These are phyloP conservation scores for Stomatorhinus walkeri DNA, from an alignment of 2,797 vertebrate species.

Conservation along the genomic window DNA sequence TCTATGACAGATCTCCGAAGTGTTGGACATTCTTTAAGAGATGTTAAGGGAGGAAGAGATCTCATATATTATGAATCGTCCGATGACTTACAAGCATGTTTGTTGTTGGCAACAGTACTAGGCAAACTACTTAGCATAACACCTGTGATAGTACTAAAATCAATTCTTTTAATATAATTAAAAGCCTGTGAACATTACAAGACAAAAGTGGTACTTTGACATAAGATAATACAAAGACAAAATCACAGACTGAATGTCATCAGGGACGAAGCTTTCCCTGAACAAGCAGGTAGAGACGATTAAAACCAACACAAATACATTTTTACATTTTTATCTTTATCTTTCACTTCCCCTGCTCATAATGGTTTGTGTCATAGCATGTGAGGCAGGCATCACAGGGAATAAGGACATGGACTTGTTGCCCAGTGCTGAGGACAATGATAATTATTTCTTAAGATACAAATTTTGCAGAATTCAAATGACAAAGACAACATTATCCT, in stretches of 20 bases:
- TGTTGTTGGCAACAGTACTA: background rate
- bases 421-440: background rate
- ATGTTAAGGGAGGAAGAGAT: background rate
- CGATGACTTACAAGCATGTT: background rate
- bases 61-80: background rate
- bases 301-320: background rate
- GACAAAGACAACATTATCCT: background rate
- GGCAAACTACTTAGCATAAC: background rate
- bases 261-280: background rate
- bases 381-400: background rate
- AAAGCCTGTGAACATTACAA: background rate
- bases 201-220: background rate
- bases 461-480: background rate
- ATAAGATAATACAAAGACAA: background rate
- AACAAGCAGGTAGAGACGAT: background rate
- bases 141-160: background rate
- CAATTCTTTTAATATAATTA: background rate
- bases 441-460: background rate
- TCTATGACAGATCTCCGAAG: background rate
- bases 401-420: background rate
- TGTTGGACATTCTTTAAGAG: background rate
- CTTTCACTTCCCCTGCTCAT: background rate
- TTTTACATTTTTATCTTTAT: background rate
- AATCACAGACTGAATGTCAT: background rate
- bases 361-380: background rate